Percentiles rank a stretch among this genome's conserved stretches.
Evolutionary conservation across 2,888 invertebrate genomes (phyloP).

Genomic region (Andricus quercusramuli): DNA sequence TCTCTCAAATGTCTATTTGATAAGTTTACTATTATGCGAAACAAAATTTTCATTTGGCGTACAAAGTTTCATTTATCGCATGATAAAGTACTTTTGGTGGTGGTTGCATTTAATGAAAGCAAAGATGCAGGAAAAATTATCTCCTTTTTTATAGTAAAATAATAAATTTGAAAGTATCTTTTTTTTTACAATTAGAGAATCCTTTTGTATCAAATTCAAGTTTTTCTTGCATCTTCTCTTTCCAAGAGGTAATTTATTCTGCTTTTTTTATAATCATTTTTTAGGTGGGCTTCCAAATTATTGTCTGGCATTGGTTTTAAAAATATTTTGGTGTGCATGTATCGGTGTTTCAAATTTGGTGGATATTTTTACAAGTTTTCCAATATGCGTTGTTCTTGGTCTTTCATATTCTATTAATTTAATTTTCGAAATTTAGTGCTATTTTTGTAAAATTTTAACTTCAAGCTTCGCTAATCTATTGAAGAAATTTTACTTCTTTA

Average conservation of each 20-base stretch:
- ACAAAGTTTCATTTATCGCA: background rate
- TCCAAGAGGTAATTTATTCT: background rate
- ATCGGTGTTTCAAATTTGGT: background rate
- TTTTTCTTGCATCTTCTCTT: constrained; percentile 43
- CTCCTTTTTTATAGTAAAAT: constrained; percentile 26
- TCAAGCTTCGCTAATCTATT: no score
- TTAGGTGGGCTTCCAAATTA: constrained; percentile 50
- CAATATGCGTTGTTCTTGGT: background rate
- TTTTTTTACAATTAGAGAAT: constrained; percentile 44
- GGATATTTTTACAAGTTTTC: background rate
- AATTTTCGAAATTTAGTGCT: background rate
- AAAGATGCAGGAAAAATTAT: constrained; percentile 28
- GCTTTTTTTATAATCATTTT: constrained; percentile 38
- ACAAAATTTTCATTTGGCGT: constrained; percentile 18
- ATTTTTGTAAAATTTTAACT: background rate
- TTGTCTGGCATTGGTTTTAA: constrained; percentile 48
- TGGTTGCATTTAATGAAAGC: constrained; percentile 5
- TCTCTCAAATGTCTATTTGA: background rate
- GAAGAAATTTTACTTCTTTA: no score
- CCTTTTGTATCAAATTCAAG: constrained; percentile 18
- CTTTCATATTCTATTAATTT: background rate
- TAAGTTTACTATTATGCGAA: background rate
- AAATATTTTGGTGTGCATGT: constrained; percentile 30
- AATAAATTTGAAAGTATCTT: constrained; percentile 54
- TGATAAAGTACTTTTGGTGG: constrained; percentile 2